Base-by-base conservation (phyloP, 1,140 invertebrate species). In the Hesperophylax magnus region DNA sequence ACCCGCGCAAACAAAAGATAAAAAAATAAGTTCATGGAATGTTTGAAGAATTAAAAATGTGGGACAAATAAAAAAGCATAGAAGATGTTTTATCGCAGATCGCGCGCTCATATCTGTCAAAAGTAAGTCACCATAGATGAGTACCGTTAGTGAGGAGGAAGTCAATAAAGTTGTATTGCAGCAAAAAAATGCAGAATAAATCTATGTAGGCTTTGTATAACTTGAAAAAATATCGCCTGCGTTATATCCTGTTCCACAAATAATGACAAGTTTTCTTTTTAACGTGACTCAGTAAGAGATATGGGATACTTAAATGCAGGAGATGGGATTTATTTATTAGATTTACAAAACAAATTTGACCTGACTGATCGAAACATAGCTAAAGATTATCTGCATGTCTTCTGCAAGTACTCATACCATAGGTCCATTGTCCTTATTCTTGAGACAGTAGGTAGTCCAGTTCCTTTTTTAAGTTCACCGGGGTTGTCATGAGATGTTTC, bases 61-160 rank as follows among this genome's bases (percentile, higher is more conserved):
- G 31, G 63, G 31, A 27, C 63, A 67, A 34, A 31, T 22, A 67
- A 67, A 67, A 31, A 27, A 47, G 11, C 39, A 47, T 8, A 61
- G 24, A 67, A 6, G 15, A 67, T 31, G n/a, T 31, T 67, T 67
- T 61, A 27, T 67, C 27, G 63, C 24, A 17, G 63, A 67, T 31
- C 22, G 63, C 17, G 27, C 63, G 31, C 24, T 67, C 31, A 34
- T 67, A 67, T 67, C 24, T 67, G 63, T 31, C 24, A 67, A 34
- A 67, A 67, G 63, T 67, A 67, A 67, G 63, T 67, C 63, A 67
- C 63, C 63, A 67, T 27, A 67, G 63, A 67, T 17, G 31, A 27
- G 18, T 31, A 27, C 63, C 63, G 63, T 67, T 67, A 67, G 22
- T 27, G 22, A 14, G 27, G 31, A 67, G 63, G 63, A 31, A 31